A percentile compares a stretch with the other conserved stretches of the same genome.
phyloP scores from a whole-genome alignment of 1,140 invertebrate genomes.

The Neodiprion virginianus region DNA sequence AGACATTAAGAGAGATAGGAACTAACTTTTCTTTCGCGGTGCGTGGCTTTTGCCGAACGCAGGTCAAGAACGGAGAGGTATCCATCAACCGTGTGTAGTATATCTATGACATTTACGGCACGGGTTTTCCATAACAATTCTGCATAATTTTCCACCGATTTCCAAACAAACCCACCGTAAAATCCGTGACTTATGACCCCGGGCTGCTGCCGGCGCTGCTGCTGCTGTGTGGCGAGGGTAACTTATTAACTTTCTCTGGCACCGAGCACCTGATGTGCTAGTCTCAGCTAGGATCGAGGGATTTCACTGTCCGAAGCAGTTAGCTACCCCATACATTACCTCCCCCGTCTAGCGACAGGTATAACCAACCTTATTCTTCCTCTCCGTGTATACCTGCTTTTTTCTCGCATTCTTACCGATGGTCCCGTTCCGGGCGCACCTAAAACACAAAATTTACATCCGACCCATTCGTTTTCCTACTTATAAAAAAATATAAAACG shows the following conservation, averaged over 20 bases:
- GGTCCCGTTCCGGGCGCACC: neutral
- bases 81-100: neutral
- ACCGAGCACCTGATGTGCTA: neutral
- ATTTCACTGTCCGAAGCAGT: constrained; percentile 4
- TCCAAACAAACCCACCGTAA: constrained; percentile 33
- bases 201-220: constrained; percentile 9
- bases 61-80: neutral
- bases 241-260: constrained; percentile 5
- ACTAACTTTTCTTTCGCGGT: no score
- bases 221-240: neutral
- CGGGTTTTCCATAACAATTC: constrained; percentile 24
- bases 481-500: no score
- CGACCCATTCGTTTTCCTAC: no score
- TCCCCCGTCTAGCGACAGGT: constrained; percentile 2
- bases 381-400: neutral
- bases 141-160: constrained; percentile 44
- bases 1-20: no score
- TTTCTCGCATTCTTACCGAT: neutral
- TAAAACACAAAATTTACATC: neutral
- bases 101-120: neutral
- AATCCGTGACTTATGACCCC: constrained; percentile 38
- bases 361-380: neutral
- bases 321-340: constrained; percentile 7
- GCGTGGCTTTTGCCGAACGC: no score
- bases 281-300: neutral